Conservation (phyloP, 2,113 vertebrate genomes). For the Piaya cayana region DNA sequence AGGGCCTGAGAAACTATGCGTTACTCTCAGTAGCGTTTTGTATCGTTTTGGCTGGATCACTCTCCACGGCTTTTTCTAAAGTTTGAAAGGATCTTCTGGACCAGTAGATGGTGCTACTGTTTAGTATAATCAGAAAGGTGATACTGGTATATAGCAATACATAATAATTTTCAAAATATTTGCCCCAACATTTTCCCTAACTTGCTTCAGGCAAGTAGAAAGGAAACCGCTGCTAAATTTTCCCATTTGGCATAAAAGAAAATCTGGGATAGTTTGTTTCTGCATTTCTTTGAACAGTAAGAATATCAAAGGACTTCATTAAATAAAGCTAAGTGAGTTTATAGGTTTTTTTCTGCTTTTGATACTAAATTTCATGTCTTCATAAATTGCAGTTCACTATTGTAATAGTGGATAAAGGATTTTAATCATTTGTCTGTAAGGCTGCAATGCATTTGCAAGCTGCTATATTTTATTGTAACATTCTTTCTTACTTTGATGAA, state of each 20-base stretch:
- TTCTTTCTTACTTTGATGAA: not conserved
- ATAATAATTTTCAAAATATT: not conserved
- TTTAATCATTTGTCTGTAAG: not conserved
- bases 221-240: not conserved
- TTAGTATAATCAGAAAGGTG: not conserved
- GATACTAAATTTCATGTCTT: not conserved
- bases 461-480: not conserved
- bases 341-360: not conserved
- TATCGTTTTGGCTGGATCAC: conserved; percentile 79
- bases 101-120: conserved; percentile 67
- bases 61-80: conserved; percentile 85
- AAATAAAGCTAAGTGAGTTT: not conserved
- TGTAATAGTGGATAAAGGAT: not conserved
- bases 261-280: not conserved
- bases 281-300: not conserved
- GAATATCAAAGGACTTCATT: not conserved
- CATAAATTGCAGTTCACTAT: not conserved
- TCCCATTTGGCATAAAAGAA: not conserved
- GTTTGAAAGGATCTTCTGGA: conserved; percentile 45
- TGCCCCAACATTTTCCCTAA: not conserved
- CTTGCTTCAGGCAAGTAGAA: not conserved
- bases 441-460: not conserved
- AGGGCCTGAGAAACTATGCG: conserved; percentile 81
- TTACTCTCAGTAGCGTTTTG: conserved; percentile 79
- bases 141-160: not conserved